These are phyloP conservation scores for Phoronis australis DNA, from an alignment of 2,888 invertebrate genomes.

Conservation along the genomic window DNA sequence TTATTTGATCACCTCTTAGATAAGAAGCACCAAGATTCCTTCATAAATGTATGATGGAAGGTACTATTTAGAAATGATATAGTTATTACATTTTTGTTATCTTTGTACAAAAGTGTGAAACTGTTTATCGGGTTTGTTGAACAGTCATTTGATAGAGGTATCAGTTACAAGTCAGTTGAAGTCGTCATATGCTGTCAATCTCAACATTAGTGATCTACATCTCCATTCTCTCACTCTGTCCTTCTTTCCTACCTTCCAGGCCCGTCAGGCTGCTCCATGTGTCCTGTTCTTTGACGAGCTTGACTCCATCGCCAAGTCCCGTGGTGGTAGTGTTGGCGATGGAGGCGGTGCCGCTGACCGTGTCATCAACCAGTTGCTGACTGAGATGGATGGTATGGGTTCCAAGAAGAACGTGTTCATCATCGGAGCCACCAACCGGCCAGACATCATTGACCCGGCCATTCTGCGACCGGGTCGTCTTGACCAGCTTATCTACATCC, in stretches of 20 bases:
- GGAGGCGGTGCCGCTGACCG: constrained; percentile 96
- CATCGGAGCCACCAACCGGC: constrained; percentile 89
- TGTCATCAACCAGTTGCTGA: constrained; percentile 98
- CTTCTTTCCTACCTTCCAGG: constrained; percentile 57
- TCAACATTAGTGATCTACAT: neutral
- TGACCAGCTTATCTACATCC: constrained; percentile 99
- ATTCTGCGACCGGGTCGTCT: constrained; percentile 96
- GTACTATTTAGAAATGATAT: too few relatives aligned
- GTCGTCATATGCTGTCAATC: too few relatives aligned
- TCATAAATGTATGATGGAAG: too few relatives aligned
- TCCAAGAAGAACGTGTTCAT: constrained; percentile 99
- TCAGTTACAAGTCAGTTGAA: too few relatives aligned
- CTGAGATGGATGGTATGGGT: constrained; percentile 99
- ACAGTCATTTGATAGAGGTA: too few relatives aligned
- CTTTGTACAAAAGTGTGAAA: too few relatives aligned
- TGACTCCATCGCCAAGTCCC: constrained; percentile 98
- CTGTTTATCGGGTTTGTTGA: too few relatives aligned
- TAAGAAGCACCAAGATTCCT: too few relatives aligned
- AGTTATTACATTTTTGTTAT: too few relatives aligned
- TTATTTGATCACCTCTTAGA: too few relatives aligned
- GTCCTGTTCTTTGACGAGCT: constrained; percentile 99
- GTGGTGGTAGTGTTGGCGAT: constrained; percentile 95
- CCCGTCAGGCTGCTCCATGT: constrained; percentile 97
- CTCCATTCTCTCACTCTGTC: neutral
- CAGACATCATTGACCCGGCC: constrained; percentile 98